phyloP scores from a whole-genome alignment of 2,797 vertebrate genomes.

The Chloroceryle inda region DNA sequence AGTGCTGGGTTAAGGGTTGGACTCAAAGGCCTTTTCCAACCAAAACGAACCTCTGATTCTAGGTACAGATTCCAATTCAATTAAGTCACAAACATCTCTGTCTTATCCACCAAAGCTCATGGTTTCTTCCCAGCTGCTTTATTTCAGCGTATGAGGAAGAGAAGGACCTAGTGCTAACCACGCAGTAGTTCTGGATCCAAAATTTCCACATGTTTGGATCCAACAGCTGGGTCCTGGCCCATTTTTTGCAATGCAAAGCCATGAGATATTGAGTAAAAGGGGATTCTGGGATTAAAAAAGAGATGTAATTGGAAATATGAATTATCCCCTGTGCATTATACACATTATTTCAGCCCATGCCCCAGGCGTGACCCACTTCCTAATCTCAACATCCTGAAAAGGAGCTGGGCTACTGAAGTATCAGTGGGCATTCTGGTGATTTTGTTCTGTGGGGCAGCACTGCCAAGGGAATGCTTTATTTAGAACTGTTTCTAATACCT shows the following conservation, averaged over 20 bases:
- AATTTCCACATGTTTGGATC: constrained; percentile 56
- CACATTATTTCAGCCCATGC: neutral
- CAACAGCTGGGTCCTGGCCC: neutral
- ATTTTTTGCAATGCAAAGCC: neutral
- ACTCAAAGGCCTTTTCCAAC: too few relatives aligned
- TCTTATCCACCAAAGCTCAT: neutral
- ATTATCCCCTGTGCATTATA: neutral
- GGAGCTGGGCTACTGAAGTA: neutral
- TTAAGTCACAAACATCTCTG: constrained; percentile 4
- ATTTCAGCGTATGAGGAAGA: neutral
- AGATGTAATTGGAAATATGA: neutral
- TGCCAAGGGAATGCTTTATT: neutral
- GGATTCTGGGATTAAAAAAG: neutral
- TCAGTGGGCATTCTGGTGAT: neutral
- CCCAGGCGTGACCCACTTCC: neutral
- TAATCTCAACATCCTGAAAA: neutral
- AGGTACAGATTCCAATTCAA: neutral
- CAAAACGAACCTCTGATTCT: too few relatives aligned
- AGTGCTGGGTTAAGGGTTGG: too few relatives aligned
- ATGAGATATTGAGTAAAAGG: neutral
- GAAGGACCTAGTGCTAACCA: neutral
- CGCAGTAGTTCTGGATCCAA: constrained; percentile 2
- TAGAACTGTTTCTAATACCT: neutral
- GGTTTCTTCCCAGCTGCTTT: constrained; percentile 33
- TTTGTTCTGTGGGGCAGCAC: neutral